Evolutionary conservation across 2,888 invertebrate genomes (phyloP).

Genomic region (Xiphydria camelus): DNA sequence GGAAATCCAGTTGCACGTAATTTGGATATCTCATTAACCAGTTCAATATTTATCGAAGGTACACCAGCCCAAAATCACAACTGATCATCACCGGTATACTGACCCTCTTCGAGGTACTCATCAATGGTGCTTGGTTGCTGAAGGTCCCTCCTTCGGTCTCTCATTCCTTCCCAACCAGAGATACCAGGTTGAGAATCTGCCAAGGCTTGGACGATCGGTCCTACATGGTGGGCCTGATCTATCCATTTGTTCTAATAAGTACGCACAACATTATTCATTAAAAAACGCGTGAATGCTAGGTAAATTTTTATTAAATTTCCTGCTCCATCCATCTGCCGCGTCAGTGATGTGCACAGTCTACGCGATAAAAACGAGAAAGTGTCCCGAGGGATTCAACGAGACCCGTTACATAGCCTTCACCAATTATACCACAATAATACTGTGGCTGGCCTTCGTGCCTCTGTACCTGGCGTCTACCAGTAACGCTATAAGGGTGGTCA

Average conservation of each 20-base stretch:
- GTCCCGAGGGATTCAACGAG: conserved; percentile 65
- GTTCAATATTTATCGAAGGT: conserved; percentile 43
- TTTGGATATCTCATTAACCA: too few species aligned
- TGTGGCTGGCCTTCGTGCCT: conserved; percentile 64
- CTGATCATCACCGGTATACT: conserved; percentile 60
- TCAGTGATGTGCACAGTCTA: conserved; percentile 60
- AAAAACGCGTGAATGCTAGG: neutral
- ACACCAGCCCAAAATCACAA: conserved; percentile 59
- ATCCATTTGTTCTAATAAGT: conserved; percentile 61
- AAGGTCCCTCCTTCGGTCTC: conserved; percentile 56
- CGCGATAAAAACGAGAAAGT: conserved; percentile 63
- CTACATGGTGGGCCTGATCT: conserved; percentile 60
- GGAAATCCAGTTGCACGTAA: neutral
- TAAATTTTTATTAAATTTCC: neutral
- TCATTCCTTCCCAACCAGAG: conserved; percentile 54
- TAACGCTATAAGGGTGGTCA: conserved; percentile 59
- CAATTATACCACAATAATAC: conserved; percentile 62
- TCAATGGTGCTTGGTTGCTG: conserved; percentile 59
- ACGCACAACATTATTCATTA: neutral
- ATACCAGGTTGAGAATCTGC: conserved; percentile 49
- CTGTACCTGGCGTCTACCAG: conserved; percentile 60
- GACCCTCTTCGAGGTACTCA: conserved; percentile 58
- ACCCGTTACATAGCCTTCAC: conserved; percentile 63
- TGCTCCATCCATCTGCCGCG: neutral
- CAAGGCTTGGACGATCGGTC: conserved; percentile 59